Conservation (phyloP, 2,797 vertebrate species). For the Sebastes oblongus region DNA sequence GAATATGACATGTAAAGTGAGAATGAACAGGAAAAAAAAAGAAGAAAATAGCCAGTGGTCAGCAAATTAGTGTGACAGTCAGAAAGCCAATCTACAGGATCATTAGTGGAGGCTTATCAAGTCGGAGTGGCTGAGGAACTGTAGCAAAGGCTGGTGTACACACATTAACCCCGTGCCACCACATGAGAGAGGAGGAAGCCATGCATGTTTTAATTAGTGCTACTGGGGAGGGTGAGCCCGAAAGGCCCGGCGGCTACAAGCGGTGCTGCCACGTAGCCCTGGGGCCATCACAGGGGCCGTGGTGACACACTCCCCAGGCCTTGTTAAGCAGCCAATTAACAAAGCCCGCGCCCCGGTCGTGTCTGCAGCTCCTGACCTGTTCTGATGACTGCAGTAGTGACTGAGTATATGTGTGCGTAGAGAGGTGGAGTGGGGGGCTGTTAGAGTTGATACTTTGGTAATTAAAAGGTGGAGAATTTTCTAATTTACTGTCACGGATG, state of each 20-base stretch:
- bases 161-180: constrained; percentile 73
- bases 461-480: constrained; percentile 64
- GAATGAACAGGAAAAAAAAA: background rate
- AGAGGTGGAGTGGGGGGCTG: constrained; percentile 8
- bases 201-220: constrained; percentile 78
- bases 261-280: constrained; percentile 48
- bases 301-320: constrained; percentile 66
- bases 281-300: constrained; percentile 55
- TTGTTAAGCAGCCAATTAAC: constrained; percentile 80
- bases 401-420: constrained; percentile 20
- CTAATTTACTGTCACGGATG: constrained; percentile 56
- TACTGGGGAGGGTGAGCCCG: constrained; percentile 48
- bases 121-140: constrained; percentile 33
- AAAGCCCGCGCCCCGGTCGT: constrained; percentile 46
- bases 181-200: constrained; percentile 51
- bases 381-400: constrained; percentile 58
- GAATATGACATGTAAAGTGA: background rate
- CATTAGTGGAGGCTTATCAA: constrained; percentile 66
- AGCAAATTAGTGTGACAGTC: constrained; percentile 22
- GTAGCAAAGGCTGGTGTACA: constrained; percentile 58
- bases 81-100: constrained; percentile 42
- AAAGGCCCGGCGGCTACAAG: constrained; percentile 48
- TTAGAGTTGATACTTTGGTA: constrained; percentile 49
- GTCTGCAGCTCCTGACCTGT: constrained; percentile 63
- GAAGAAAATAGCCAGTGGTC: constrained; percentile 26